phyloP scores from a whole-genome alignment of 2,888 invertebrate genomes.

The Eupithecia abbreviata region DNA sequence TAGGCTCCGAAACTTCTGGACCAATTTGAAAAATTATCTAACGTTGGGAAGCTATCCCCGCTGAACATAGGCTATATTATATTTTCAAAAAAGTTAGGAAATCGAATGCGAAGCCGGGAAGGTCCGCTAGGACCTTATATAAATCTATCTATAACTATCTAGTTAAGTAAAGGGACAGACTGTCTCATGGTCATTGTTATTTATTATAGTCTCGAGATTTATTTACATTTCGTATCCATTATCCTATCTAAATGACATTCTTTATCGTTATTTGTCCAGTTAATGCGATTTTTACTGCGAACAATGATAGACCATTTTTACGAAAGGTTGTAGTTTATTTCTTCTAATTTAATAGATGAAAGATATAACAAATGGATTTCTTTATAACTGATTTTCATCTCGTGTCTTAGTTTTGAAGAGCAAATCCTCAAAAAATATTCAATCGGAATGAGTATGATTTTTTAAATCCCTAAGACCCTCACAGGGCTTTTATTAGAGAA shows the following conservation, averaged over 20 bases:
- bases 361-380: neutral
- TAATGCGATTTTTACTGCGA: slow-evolving; percentile 69
- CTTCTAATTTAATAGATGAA: slow-evolving; percentile 4
- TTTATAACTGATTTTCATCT: neutral
- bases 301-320: slow-evolving; percentile 50
- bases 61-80: no score
- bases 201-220: slow-evolving; percentile 65
- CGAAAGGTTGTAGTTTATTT: slow-evolving; percentile 14
- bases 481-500: no score
- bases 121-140: neutral
- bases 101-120: no score
- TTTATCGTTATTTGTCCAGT: slow-evolving; percentile 68
- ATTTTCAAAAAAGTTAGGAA: no score
- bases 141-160: neutral
- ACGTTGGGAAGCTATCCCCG: no score
- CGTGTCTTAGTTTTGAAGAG: neutral
- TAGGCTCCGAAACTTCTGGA: no score
- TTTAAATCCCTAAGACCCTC: no score
- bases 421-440: neutral
- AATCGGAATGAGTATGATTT: no score
- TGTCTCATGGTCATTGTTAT: slow-evolving; percentile 54
- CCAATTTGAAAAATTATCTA: no score
- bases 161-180: slow-evolving; percentile 33
- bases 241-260: slow-evolving; percentile 72
- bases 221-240: slow-evolving; percentile 71